These are phyloP conservation scores for Conus betulinus DNA, from an alignment of 1,140 invertebrate species.

Conservation along the genomic window DNA sequence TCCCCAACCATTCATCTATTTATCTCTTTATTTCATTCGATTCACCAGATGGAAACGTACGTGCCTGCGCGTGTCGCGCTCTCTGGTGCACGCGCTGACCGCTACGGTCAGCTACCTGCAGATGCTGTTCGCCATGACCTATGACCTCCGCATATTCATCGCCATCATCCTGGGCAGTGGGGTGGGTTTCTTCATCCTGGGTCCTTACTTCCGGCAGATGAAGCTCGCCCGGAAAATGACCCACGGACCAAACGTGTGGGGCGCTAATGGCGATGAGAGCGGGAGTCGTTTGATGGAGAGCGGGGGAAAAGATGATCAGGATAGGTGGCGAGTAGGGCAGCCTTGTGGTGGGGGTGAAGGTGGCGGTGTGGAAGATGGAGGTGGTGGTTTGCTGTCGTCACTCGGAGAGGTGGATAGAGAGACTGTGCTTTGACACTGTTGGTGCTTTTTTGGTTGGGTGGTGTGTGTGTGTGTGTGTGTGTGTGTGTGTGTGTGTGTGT, in stretches of 20 bases:
- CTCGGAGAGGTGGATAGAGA: neutral
- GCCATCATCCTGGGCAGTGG: conserved; percentile 32
- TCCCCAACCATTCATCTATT: too few species aligned
- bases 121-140: conserved; percentile 35
- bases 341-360: neutral
- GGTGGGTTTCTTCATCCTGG: conserved; percentile 26
- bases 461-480: too few species aligned
- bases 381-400: neutral
- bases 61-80: conserved; percentile 1
- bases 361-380: neutral
- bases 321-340: neutral
- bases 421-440: neutral
- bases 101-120: conserved; percentile 9
- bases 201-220: conserved; percentile 19
- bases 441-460: too few species aligned
- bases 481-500: too few species aligned
- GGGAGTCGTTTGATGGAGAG: neutral
- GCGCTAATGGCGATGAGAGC: neutral
- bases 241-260: neutral
- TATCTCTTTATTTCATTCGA: too few species aligned
- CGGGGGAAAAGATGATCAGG: neutral
- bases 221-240: neutral
- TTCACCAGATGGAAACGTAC: conserved; percentile 16
- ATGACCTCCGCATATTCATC: conserved; percentile 38
- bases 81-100: conserved; percentile 20